phyloP scores from a whole-genome alignment of 2,888 invertebrate genomes.

The Heliconius erato region DNA sequence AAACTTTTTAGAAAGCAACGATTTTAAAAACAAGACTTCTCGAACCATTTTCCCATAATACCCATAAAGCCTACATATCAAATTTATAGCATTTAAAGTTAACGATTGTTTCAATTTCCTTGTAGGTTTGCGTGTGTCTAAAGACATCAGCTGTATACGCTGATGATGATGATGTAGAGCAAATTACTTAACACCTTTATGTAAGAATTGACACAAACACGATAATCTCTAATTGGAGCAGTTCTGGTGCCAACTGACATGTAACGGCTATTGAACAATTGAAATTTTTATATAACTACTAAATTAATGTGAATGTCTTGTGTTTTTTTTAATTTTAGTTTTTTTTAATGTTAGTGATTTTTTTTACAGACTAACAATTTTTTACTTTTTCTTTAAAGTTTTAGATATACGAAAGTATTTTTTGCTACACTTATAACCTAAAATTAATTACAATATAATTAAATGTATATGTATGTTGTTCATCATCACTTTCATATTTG shows the following conservation, averaged over 20 bases:
- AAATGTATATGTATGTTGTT: no score
- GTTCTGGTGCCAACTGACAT: slow-evolving; percentile 41
- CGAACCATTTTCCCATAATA: background rate
- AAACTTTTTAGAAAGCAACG: background rate
- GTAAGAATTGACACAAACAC: slow-evolving; percentile 55
- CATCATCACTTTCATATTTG: no score
- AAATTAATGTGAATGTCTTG: background rate
- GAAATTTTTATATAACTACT: slow-evolving; percentile 23
- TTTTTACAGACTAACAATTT: background rate
- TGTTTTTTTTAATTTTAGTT: background rate
- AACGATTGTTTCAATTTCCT: slow-evolving; percentile 51
- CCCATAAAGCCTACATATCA: background rate
- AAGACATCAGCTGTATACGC: slow-evolving; percentile 50
- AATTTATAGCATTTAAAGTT: slow-evolving; percentile 36
- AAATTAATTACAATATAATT: no score
- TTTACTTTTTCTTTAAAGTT: no score
- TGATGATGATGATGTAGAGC: slow-evolving; percentile 54
- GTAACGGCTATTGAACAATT: slow-evolving; percentile 27
- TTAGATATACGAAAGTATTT: no score
- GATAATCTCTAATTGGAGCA: slow-evolving; percentile 51
- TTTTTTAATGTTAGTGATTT: no score
- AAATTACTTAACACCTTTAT: slow-evolving; percentile 55
- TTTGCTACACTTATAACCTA: no score
- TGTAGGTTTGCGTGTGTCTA: slow-evolving; percentile 50
- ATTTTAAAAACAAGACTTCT: background rate